phyloP scores from a whole-genome alignment of 2,888 invertebrate species.

The Taenaris catops region DNA sequence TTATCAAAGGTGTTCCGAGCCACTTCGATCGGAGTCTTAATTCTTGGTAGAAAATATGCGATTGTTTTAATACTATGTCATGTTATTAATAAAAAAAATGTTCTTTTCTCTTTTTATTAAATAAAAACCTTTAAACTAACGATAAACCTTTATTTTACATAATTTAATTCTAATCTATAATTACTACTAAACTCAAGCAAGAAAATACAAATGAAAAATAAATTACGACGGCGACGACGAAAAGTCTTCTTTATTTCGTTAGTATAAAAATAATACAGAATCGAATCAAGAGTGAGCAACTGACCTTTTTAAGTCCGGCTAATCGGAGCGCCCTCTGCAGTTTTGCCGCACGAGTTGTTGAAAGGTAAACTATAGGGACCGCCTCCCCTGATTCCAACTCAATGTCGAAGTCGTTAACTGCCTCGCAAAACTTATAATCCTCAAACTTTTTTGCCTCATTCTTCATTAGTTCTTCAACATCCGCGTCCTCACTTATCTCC shows the following conservation, averaged over 20 bases:
- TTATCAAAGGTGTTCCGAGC: too few species aligned
- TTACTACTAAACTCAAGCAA: too few species aligned
- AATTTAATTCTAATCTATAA: too few species aligned
- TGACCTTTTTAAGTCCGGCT: constrained; percentile 80
- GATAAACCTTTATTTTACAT: background rate
- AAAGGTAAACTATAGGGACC: constrained; percentile 70
- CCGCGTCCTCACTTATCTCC: constrained; percentile 49
- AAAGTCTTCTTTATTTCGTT: too few species aligned
- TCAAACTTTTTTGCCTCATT: constrained; percentile 56
- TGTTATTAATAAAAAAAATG: too few species aligned
- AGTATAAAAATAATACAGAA: too few species aligned
- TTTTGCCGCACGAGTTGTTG: constrained; percentile 69
- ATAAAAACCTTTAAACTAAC: background rate
- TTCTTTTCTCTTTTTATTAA: too few species aligned
- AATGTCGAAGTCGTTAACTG: constrained; percentile 69
- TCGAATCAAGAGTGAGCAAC: constrained; percentile 27
- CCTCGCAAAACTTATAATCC: constrained; percentile 69
- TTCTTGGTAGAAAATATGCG: too few species aligned
- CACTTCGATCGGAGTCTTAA: too few species aligned
- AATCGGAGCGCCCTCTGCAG: constrained; percentile 77
- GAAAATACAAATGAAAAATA: too few species aligned
- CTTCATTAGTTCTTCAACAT: constrained; percentile 58
- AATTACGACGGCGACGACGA: too few species aligned
- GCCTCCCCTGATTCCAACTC: constrained; percentile 61
- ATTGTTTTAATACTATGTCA: too few species aligned